A percentile compares a stretch with the other conserved stretches of the same genome.
Evolutionary conservation across 2,888 invertebrate species (phyloP).

Genomic region (Metalampra italica): DNA sequence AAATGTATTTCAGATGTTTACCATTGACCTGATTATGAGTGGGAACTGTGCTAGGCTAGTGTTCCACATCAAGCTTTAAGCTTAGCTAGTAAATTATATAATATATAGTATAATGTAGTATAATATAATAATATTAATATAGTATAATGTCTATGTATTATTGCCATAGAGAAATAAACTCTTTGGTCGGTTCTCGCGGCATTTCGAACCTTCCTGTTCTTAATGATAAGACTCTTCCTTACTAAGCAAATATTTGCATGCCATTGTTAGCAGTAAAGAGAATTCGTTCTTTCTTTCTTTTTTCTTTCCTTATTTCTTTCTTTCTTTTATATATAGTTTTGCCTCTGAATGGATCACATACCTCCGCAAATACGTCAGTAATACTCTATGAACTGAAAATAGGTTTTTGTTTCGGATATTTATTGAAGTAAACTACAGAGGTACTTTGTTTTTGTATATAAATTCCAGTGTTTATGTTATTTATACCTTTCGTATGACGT

Average conservation of each 20-base stretch:
- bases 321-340: background rate
- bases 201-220: too few relatives aligned
- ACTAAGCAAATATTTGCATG: too few relatives aligned
- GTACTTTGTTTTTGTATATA: background rate
- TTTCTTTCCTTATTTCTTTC: too few relatives aligned
- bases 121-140: too few relatives aligned
- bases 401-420: background rate
- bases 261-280: too few relatives aligned
- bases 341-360: background rate
- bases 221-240: too few relatives aligned
- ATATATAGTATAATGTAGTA: too few relatives aligned
- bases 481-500: background rate
- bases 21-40: conserved; percentile 7
- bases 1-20: background rate
- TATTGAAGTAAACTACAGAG: background rate
- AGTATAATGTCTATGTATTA: too few relatives aligned
- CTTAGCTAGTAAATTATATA: too few relatives aligned
- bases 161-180: too few relatives aligned
- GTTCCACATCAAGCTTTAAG: background rate
- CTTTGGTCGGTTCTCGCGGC: too few relatives aligned
- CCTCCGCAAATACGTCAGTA: conserved; percentile 12
- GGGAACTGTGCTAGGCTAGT: background rate
- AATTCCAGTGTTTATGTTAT: background rate
- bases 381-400: conserved; percentile 13
- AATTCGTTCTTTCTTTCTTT: too few relatives aligned